A percentile compares a stretch with the other conserved stretches of the same genome.
Evolutionary conservation across 2,797 vertebrate genomes (phyloP).

Genomic region (Enteromius argenteus): DNA sequence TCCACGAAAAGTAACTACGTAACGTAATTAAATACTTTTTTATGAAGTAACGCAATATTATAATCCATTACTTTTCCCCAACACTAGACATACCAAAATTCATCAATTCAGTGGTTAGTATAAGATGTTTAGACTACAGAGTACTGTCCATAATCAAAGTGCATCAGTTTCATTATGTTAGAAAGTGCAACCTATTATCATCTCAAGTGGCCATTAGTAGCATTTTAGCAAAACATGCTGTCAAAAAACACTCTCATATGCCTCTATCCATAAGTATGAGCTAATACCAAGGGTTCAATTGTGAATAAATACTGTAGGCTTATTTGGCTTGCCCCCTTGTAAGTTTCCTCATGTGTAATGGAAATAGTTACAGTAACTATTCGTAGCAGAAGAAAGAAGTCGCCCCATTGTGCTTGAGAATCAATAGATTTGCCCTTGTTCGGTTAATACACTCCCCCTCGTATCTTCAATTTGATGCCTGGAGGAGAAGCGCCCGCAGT

Average conservation of each 20-base stretch:
- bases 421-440: conserved; percentile 62
- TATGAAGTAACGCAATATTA: background rate
- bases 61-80: background rate
- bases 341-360: conserved; percentile 13
- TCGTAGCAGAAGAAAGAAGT: conserved; percentile 34
- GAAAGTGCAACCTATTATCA: background rate
- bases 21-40: background rate
- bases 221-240: background rate
- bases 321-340: background rate
- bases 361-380: conserved; percentile 40
- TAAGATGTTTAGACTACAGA: background rate
- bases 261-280: background rate
- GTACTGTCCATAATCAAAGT: background rate
- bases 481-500: conserved; percentile 51
- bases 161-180: conserved; percentile 4
- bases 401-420: conserved; percentile 59
- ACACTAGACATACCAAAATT: background rate
- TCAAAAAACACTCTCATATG: background rate
- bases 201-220: background rate
- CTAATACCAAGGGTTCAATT: conserved; percentile 1
- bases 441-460: conserved; percentile 57
- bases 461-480: conserved; percentile 56
- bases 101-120: background rate
- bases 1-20: background rate
- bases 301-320: background rate